Percentiles rank a stretch among this genome's conserved stretches.
Evolutionary conservation across 2,888 invertebrate species (phyloP).

Genomic region (Ophion costatus): DNA sequence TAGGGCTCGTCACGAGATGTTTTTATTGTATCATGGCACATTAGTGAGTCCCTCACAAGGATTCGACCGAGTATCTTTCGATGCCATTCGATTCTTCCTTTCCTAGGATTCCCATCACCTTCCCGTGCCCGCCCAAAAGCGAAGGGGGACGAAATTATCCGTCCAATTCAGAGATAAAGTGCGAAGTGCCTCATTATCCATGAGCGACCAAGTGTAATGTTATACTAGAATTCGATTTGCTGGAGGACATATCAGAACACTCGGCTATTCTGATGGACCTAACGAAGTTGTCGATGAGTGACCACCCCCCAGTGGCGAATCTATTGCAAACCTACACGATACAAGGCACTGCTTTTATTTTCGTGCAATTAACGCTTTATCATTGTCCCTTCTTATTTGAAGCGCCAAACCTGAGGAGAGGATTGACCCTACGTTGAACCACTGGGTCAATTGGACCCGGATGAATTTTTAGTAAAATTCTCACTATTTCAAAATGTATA

Average conservation of each 20-base stretch:
- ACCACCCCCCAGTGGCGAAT: slow-evolving; percentile 75
- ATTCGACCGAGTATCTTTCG: neutral
- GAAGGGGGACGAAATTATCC: neutral
- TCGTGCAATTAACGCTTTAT: slow-evolving; percentile 32
- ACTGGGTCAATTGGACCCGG: neutral
- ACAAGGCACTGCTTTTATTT: slow-evolving; percentile 66
- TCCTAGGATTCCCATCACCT: neutral
- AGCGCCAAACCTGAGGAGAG: neutral
- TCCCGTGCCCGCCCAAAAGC: neutral
- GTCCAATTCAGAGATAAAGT: slow-evolving; percentile 17
- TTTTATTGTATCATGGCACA: too few species aligned
- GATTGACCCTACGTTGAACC: neutral
- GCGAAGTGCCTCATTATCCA: slow-evolving; percentile 68
- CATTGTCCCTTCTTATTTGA: slow-evolving; percentile 6
- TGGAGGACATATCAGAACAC: slow-evolving; percentile 63
- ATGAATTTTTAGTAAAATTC: neutral
- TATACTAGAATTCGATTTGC: slow-evolving; percentile 73
- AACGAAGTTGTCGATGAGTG: slow-evolving; percentile 79
- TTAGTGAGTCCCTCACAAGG: too few species aligned
- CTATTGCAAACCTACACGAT: slow-evolving; percentile 73
- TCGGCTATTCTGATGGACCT: slow-evolving; percentile 67
- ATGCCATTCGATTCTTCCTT: neutral
- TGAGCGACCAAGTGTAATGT: slow-evolving; percentile 70
- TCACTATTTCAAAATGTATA: too few species aligned
- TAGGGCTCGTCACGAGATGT: too few species aligned